Percentiles rank a stretch among this genome's conserved stretches.
Conservation (phyloP, 2,797 vertebrate species). For the Amblyraja radiata region DNA sequence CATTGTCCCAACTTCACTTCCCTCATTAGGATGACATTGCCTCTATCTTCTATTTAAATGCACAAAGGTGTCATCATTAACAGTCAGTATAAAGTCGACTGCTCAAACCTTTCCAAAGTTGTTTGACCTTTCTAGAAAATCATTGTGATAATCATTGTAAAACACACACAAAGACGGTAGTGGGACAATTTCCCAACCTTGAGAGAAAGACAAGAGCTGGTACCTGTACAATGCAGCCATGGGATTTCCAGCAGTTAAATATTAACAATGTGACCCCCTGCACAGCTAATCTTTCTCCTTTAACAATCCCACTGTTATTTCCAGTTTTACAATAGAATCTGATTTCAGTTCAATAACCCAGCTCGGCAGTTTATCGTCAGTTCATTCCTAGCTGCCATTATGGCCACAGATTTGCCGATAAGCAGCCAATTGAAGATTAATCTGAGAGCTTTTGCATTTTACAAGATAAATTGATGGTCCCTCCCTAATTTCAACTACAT, state of each 20-base stretch:
- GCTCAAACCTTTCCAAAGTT: background rate
- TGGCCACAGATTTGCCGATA: background rate
- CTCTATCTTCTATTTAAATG: background rate
- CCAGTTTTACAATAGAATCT: conserved; percentile 13
- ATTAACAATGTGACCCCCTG: background rate
- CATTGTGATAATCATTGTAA: background rate
- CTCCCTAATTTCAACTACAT: background rate
- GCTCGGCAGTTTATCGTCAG: background rate
- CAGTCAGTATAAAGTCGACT: background rate
- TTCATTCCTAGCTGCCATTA: background rate
- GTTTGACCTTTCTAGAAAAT: background rate
- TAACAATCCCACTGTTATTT: background rate
- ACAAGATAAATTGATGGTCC: background rate
- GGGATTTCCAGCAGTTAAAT: background rate
- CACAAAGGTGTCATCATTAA: background rate
- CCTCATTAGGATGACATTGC: background rate
- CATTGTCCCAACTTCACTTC: background rate
- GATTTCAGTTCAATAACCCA: background rate
- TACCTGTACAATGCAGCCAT: background rate
- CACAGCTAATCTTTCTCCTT: background rate
- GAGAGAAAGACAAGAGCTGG: background rate
- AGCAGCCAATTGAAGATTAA: background rate
- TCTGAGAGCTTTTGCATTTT: background rate
- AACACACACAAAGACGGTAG: background rate
- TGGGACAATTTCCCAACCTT: background rate